Base-by-base conservation (phyloP, 2,113 vertebrate genomes). In the Tragelaphus scriptus region DNA sequence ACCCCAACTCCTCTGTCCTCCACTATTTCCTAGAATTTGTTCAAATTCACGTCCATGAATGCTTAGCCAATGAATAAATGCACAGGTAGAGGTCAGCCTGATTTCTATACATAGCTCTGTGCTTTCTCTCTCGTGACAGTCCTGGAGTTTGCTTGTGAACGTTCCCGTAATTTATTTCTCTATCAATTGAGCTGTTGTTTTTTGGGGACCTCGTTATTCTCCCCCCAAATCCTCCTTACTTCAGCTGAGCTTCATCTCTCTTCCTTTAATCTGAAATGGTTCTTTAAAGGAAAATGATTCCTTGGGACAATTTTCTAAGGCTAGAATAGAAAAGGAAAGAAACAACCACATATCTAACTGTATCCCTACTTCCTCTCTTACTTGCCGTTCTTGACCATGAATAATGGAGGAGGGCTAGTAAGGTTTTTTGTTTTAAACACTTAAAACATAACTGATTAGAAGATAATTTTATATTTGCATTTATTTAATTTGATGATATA, bases 401-500 rank as follows among this genome's bases (percentile, higher is more conserved):
- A 61, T 15, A 71, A 93, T 30, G n/a, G 26, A 81, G 87, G 88
- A 85, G 5, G 2, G 26, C 4, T 30, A 90, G 44, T n/a, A 23
- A 16, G 47, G 13, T 23, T 30, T 17, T 32, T 59, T 58, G 4
- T 47, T 82, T 90, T 88, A 59, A 84, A 90, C 82, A n/a, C 25
- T 32, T 15, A 68, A 14, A 47, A 86, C 14, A 47, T 25, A 53
- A 51, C 21, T 36, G n/a, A 56, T 25, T 85, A 93, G 36, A 61
- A 47, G 89, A 94, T 85, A 89, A 49, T 30, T 91, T 84, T 68
- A 63, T 32, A 59, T 49, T 77, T 97, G 53, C 8, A 86, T 11
- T 85, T 68, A 88, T 75, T 91, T 88, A 71, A 95, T 7, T 90
- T 86, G 32, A 93, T 85, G 30, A 65, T 11, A 51, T 85, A 51